phyloP scores from a whole-genome alignment of 2,888 invertebrate species.

The Leistus spinibarbis region DNA sequence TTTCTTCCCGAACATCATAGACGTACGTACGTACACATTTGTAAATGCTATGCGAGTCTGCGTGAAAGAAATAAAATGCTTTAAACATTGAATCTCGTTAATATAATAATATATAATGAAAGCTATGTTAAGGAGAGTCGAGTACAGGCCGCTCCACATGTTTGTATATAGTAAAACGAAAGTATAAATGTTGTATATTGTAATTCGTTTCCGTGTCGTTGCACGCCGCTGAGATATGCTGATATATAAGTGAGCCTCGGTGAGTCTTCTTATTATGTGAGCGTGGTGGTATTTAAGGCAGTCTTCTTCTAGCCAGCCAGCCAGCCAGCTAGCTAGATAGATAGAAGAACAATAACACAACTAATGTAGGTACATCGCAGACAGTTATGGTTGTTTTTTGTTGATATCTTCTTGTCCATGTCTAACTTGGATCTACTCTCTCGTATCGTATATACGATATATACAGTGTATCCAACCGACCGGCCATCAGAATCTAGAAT shows the following conservation, averaged over 20 bases:
- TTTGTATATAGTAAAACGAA: too few species aligned
- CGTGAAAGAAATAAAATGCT: too few species aligned
- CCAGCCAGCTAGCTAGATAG: too few species aligned
- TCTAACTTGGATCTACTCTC: neutral
- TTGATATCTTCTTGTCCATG: neutral
- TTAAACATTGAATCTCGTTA: too few species aligned
- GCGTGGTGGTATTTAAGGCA: slow-evolving; percentile 20
- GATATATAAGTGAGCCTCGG: too few species aligned
- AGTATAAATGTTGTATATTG: neutral
- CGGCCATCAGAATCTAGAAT: neutral
- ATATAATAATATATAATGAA: too few species aligned
- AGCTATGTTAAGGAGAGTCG: too few species aligned
- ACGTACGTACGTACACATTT: neutral
- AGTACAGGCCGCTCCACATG: too few species aligned
- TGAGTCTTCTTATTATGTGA: neutral
- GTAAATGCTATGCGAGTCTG: too few species aligned
- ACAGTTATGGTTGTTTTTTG: slow-evolving; percentile 22
- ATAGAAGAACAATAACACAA: neutral
- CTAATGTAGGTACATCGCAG: slow-evolving; percentile 24
- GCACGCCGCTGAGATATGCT: neutral
- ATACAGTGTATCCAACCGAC: too few species aligned
- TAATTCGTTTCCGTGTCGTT: neutral
- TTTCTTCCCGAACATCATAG: neutral
- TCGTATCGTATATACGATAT: too few species aligned
- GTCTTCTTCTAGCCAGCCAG: too few species aligned